These are phyloP conservation scores for Myrmecobius fasciatus DNA, from an alignment of 2,113 vertebrate genomes.

Conservation along the genomic window DNA sequence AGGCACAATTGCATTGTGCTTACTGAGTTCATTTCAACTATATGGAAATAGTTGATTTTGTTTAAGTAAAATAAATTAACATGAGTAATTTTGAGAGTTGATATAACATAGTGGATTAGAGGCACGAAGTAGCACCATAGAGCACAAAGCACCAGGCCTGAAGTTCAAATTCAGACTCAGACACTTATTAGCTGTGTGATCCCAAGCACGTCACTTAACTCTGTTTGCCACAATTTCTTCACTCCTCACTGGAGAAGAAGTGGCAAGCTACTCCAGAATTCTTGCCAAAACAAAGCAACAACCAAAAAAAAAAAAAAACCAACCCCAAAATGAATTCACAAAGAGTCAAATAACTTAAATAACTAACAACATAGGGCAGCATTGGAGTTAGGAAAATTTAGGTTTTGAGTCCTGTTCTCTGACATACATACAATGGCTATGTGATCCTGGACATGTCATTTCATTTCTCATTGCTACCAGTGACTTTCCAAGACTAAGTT, in stretches of 20 bases:
- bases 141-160: not conserved
- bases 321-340: not conserved
- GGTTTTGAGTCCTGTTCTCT: not conserved
- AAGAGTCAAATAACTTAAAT: not conserved
- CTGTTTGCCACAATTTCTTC: too few relatives aligned
- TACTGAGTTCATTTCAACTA: not conserved
- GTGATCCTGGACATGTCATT: not conserved
- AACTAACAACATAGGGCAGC: not conserved
- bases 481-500: not conserved
- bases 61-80: not conserved
- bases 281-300: not conserved
- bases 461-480: not conserved
- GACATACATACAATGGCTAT: not conserved
- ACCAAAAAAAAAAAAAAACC: too few relatives aligned
- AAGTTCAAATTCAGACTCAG: not conserved
- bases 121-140: too few relatives aligned
- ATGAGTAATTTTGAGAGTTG: not conserved
- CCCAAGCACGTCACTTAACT: not conserved
- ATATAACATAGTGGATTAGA: not conserved
- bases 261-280: not conserved
- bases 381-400: too few relatives aligned
- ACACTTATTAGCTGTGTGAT: not conserved
- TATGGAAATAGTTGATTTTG: not conserved
- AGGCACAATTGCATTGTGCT: not conserved
- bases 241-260: too few relatives aligned